These are phyloP conservation scores for Bimastos eiseni DNA, from an alignment of 2,888 invertebrate species.

Conservation along the genomic window DNA sequence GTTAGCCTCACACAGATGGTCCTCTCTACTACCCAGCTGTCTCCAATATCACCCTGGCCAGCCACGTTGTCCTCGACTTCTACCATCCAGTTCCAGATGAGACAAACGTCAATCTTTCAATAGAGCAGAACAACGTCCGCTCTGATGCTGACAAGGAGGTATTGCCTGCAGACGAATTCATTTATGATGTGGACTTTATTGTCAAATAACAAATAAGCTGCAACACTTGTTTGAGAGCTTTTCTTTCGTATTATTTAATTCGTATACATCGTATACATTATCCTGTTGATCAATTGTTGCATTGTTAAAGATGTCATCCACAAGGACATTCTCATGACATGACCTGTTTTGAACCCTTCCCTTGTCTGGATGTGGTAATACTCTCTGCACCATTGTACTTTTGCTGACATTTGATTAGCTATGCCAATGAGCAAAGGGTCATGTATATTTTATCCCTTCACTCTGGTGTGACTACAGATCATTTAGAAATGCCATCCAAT, in stretches of 20 bases:
- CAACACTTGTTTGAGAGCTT: neutral
- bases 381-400: too few species aligned
- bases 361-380: too few species aligned
- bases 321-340: too few species aligned
- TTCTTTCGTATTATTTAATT: neutral
- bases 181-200: neutral
- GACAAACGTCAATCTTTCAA: neutral
- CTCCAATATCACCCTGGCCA: conserved; percentile 87
- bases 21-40: conserved; percentile 89
- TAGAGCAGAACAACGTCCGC: neutral
- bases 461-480: neutral
- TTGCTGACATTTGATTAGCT: neutral
- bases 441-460: neutral
- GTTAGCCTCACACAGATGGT: conserved; percentile 88
- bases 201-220: neutral
- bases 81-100: conserved; percentile 58
- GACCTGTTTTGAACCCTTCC: too few species aligned
- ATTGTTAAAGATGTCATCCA: too few species aligned
- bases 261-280: too few species aligned
- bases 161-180: neutral
- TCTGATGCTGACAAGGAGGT: neutral
- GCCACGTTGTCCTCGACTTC: conserved; percentile 87
- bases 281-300: too few species aligned
- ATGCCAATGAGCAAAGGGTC: neutral
- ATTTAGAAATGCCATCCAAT: too few species aligned